Evolutionary conservation across 2,797 vertebrate genomes (phyloP), one percentile per base, ranked within the genome.

Genomic region (Hafferia zeledoni): DNA sequence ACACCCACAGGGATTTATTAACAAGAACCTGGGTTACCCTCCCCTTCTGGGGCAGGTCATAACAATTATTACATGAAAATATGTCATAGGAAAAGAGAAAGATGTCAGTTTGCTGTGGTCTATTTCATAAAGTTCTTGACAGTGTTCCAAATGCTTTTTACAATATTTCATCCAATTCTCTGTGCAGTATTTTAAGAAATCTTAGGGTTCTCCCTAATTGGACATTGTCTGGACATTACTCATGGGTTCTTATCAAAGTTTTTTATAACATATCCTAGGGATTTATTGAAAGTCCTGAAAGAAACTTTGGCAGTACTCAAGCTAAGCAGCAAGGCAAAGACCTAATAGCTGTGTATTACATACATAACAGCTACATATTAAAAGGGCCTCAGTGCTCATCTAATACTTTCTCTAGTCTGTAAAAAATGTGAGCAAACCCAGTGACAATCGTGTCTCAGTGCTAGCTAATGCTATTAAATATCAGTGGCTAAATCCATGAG

Each of bases 291-390:
- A 50, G 24, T 57, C 46, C 16, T 83, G 53, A 68, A 63, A 80
- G 80, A 80, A 70, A 70, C 14, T 56, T 67, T 7, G 31, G 17
- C 20, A 74, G 23, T 30, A 31, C 5, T 59, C 13, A 87, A 80
- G 23, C 6, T 78, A 81, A 83, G 61, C 28, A 57, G 74, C 24
- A 91, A 82, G 57, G 13, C 25, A 84, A 85, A 43, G 47, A 35
- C 0, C 0, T 41, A 61, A 57, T 9, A 85, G 23, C 13, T 71
- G 13, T 15, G 5, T 22, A 41, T 9, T 35, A 30, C 27, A 76
- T 24, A 37, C 0, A 0, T 37, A 57, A 57, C 11, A 88, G 30
- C 13, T 72, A 19, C 16, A 7, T 20, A 35, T 8, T 37, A 39
- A 22, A 22, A 70, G 55, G 69, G 47, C 25, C 35, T 79, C 17